Base-by-base conservation (phyloP, 2,113 vertebrate species). In the Ursus arctos region DNA sequence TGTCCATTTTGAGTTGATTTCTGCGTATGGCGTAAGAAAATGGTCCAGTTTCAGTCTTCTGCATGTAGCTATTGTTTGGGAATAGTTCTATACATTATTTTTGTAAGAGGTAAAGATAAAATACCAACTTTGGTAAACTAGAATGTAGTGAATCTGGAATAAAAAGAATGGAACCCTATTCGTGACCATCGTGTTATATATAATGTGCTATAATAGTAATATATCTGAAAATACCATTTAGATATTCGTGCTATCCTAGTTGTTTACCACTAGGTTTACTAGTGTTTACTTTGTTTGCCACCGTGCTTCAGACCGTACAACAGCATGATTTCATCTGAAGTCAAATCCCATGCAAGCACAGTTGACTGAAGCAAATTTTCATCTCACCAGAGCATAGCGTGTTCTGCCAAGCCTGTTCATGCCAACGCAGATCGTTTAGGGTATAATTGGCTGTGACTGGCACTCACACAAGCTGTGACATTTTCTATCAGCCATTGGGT, bases 331-430 rank as follows among this genome's bases (percentile, higher is more conserved):
- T 83, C 1, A 2, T 72, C 49, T 15, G 14, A 53, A 22, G 24
- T 79, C 79, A 83, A 81, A 40, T 79, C 33, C 24, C 59, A 31
- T 0, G 12, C 26, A 67, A 93, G 67, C 47, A 82, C 18, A 84
- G 28, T 69, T 72, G 59, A 67, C 12, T 26, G 49, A 94, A 94
- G 80, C n/a, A 88, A 86, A 95, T 86, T 93, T 80, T 71, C n/a
- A 63, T 84, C 49, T 94, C 67, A 61, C 36, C 40, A 72, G 96
- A 95, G 51, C 47, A 24, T 69, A 81, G 18, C 1, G 0, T n/a
- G 1, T 49, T 86, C 33, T 96, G 53, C 61, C 67, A 71, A 86
- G 47, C 1, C 43, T 86, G 33, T 82, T 95, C 21, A 24, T 14
- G 59, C 93, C 87, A 89, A 14, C 0, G 3, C 12, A 53, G 82